These are phyloP conservation scores for Lysandra coridon DNA, from an alignment of 2,888 invertebrate genomes.

Conservation along the genomic window DNA sequence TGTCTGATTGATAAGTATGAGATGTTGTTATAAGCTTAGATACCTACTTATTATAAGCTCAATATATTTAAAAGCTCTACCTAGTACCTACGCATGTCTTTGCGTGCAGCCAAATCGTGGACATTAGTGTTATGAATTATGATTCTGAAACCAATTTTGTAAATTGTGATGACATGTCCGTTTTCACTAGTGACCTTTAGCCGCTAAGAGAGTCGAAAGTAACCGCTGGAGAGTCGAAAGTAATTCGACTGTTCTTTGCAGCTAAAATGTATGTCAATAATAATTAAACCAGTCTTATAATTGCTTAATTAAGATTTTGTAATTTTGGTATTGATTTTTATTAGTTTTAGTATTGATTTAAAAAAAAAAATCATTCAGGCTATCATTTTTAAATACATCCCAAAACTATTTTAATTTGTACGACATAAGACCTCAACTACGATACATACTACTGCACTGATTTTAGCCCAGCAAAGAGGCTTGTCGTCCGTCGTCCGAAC, in stretches of 20 bases:
- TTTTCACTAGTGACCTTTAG: constrained; percentile 26
- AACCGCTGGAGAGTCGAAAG: neutral
- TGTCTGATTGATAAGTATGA: neutral
- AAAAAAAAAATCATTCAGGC: neutral
- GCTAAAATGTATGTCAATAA: constrained; percentile 5
- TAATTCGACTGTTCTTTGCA: neutral
- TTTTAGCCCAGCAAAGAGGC: too few species aligned
- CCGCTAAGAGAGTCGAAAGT: constrained; percentile 20
- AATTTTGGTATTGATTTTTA: neutral
- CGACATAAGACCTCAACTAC: too few species aligned
- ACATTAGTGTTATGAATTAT: neutral
- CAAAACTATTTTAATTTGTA: too few species aligned
- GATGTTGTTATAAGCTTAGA: neutral
- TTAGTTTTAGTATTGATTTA: neutral
- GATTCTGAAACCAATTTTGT: constrained; percentile 4
- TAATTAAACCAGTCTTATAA: constrained; percentile 3
- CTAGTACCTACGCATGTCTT: too few species aligned
- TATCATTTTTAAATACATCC: neutral
- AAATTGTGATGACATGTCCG: constrained; percentile 11
- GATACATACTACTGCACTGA: too few species aligned
- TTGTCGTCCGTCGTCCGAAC: too few species aligned
- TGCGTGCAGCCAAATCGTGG: neutral
- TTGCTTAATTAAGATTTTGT: neutral
- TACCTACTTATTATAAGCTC: too few species aligned
- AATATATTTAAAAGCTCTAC: too few species aligned